phyloP scores from a whole-genome alignment of 23 tunicate genomes.

The Styela plicata region DNA sequence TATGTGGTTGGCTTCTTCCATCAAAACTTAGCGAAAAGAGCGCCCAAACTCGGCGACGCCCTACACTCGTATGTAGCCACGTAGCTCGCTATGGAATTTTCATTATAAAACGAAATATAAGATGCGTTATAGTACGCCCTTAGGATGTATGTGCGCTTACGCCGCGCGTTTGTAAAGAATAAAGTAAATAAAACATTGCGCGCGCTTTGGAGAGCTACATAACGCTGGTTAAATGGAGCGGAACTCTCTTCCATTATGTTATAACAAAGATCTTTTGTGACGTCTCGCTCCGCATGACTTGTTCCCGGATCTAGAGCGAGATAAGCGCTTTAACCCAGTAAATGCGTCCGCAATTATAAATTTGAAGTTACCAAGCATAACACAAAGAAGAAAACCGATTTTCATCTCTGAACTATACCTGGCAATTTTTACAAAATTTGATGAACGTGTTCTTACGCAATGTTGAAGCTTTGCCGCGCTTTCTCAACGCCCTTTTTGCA shows the following conservation, averaged over 20 bases:
- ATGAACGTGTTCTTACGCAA: too few relatives aligned
- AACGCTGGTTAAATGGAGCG: constrained; percentile 29
- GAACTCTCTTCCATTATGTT: constrained; percentile 19
- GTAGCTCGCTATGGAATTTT: neutral
- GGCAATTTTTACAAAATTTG: too few relatives aligned
- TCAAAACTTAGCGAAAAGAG: neutral
- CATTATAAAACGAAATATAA: neutral
- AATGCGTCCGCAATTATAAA: too few relatives aligned
- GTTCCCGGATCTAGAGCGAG: constrained; percentile 8
- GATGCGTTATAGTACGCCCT: constrained; percentile 1
- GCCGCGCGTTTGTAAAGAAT: neutral
- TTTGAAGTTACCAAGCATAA: too few relatives aligned
- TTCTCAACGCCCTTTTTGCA: neutral
- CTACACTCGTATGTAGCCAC: constrained; percentile 7
- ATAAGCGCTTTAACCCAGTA: neutral
- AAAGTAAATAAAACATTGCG: constrained; percentile 8
- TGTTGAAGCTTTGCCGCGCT: neutral
- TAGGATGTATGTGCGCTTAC: constrained; percentile 23
- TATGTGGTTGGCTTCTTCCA: neutral
- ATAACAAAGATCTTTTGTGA: constrained; percentile 8
- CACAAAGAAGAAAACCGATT: too few relatives aligned
- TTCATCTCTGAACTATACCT: too few relatives aligned
- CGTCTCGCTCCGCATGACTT: neutral
- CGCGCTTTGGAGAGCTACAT: constrained; percentile 10
- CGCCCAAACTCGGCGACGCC: constrained; percentile 1